Percentiles rank a stretch among this genome's conserved stretches.
Evolutionary conservation across 2,113 vertebrate genomes (phyloP).

Genomic region (Lasiurus borealis): DNA sequence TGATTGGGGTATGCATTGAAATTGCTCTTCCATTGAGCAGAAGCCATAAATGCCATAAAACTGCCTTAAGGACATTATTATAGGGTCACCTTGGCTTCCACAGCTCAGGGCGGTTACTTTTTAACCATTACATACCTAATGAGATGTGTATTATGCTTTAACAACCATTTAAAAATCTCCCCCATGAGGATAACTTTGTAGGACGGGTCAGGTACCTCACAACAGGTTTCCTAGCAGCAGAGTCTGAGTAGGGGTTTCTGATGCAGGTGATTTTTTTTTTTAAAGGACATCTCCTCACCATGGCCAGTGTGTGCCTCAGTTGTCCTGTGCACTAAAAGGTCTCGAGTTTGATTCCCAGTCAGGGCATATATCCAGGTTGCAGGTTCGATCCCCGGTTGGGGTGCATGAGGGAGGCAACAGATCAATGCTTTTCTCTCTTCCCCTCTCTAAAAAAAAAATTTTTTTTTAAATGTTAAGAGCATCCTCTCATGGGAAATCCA

Average conservation of each 20-base stretch:
- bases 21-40: neutral
- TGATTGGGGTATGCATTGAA: conserved; percentile 18
- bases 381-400: no score
- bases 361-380: neutral
- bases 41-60: neutral
- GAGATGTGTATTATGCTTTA: neutral
- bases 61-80: neutral
- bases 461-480: neutral
- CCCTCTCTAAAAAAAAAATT: neutral
- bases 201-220: neutral
- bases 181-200: neutral
- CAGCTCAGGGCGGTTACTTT: neutral
- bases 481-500: neutral
- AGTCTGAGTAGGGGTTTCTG: neutral
- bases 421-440: neutral
- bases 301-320: neutral
- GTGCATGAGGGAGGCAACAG: neutral
- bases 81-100: neutral
- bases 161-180: neutral
- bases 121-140: neutral
- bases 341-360: neutral
- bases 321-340: neutral
- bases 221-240: neutral
- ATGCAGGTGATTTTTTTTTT: neutral
- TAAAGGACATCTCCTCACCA: neutral